Evolutionary conservation across 2,888 invertebrate species (phyloP).

Genomic region (Heliconius aoede): DNA sequence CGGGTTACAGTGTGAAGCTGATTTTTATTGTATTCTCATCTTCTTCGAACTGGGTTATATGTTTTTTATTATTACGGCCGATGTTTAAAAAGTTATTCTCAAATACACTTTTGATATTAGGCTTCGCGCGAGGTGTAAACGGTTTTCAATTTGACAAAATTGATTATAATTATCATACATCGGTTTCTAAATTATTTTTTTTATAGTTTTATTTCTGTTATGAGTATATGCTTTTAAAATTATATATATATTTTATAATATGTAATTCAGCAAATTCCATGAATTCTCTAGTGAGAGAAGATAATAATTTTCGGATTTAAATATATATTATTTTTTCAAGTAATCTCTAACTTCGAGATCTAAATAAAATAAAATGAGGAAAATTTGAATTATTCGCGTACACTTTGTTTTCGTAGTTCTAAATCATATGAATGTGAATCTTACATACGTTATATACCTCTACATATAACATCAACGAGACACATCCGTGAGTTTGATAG

Average conservation of each 20-base stretch:
- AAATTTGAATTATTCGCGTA: neutral
- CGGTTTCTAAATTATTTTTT: neutral
- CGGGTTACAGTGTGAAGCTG: too few species aligned
- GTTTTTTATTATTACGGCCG: neutral
- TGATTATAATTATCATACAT: neutral
- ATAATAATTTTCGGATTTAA: too few species aligned
- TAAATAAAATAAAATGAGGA: neutral
- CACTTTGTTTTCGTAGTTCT: neutral
- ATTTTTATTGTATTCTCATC: neutral
- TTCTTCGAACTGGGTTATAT: neutral
- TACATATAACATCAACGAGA: constrained; percentile 1
- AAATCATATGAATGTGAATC: neutral
- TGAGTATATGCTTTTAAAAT: neutral
- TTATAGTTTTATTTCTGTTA: neutral
- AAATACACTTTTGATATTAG: neutral
- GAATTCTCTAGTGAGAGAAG: too few species aligned
- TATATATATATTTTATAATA: too few species aligned
- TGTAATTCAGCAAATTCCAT: too few species aligned
- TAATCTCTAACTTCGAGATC: neutral
- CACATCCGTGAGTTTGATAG: constrained; percentile 22
- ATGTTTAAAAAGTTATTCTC: neutral
- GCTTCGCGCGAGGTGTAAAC: neutral
- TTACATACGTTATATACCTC: neutral
- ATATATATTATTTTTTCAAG: too few species aligned
- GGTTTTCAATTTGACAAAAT: neutral